phyloP scores from a whole-genome alignment of 2,888 invertebrate species.

The Thecophora atra region DNA sequence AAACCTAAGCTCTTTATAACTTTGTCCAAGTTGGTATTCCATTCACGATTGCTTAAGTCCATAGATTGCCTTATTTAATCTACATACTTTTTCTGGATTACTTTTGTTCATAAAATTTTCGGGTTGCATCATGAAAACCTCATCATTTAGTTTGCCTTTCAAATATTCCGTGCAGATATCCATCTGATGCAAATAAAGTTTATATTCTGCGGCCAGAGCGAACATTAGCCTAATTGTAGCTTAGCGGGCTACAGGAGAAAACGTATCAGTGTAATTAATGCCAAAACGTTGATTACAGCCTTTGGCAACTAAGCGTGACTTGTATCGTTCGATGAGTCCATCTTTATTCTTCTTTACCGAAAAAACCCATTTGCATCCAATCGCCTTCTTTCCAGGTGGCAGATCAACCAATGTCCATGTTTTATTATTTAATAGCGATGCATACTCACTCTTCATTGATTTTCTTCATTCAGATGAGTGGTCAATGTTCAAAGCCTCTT shows the following conservation, averaged over 20 bases:
- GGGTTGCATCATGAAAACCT: conserved; percentile 20
- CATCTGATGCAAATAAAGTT: conserved; percentile 30
- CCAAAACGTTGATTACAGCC: not conserved
- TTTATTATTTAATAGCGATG: conserved; percentile 32
- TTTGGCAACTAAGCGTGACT: conserved; percentile 33
- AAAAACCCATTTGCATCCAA: conserved; percentile 44
- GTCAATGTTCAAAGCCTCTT: too few relatives aligned
- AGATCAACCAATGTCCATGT: conserved; percentile 38
- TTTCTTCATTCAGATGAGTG: conserved; percentile 25
- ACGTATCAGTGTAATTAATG: too few relatives aligned
- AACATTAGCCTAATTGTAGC: conserved; percentile 28
- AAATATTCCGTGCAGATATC: conserved; percentile 29
- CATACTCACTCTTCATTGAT: conserved; percentile 41
- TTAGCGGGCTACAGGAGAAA: conserved; percentile 4
- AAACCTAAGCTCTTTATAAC: too few relatives aligned
- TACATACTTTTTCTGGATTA: not conserved
- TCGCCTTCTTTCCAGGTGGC: conserved; percentile 32
- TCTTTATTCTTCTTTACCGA: conserved; percentile 36
- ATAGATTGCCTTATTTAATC: not conserved
- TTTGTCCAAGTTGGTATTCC: not conserved
- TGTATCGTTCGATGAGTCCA: conserved; percentile 35
- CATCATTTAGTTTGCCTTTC: conserved; percentile 25
- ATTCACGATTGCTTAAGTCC: conserved; percentile 12
- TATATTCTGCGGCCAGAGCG: conserved; percentile 33
- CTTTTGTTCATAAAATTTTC: not conserved